A percentile compares a stretch with the other conserved stretches of the same genome.
These are phyloP conservation scores for Grantiella picta DNA, from an alignment of 2,113 vertebrate genomes.

Conservation along the genomic window DNA sequence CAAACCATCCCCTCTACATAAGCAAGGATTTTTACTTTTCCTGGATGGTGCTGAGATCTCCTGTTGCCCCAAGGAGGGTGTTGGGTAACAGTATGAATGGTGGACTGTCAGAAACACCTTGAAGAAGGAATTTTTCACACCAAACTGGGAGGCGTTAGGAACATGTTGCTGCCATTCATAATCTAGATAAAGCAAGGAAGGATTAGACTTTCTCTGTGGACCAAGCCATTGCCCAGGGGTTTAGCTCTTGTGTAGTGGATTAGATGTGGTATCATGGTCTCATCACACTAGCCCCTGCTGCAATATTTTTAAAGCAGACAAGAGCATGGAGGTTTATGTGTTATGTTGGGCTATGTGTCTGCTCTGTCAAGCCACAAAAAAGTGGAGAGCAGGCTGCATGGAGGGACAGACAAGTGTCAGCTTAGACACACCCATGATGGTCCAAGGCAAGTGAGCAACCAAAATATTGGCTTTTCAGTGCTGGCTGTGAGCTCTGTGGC, in stretches of 20 bases:
- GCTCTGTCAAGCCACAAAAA: neutral
- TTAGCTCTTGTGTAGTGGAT: neutral
- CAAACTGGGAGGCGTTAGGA: neutral
- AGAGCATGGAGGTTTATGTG: neutral
- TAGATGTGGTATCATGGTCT: neutral
- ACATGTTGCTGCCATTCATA: neutral
- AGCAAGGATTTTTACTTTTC: neutral
- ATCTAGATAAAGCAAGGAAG: neutral
- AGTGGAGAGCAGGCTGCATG: neutral
- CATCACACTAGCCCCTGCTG: neutral
- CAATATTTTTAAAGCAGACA: neutral
- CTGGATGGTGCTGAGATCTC: neutral
- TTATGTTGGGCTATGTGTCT: neutral
- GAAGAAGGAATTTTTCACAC: neutral
- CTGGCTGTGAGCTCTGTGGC: neutral
- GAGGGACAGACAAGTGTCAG: neutral
- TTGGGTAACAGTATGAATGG: neutral
- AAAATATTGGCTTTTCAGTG: neutral
- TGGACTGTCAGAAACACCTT: neutral
- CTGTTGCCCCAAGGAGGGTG: accelerated
- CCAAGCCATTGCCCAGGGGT: accelerated
- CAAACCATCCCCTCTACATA: neutral
- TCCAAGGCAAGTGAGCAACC: neutral
- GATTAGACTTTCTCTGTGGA: neutral
- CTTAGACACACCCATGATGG: neutral